Evolutionary conservation across 1,140 invertebrate genomes (phyloP).

Genomic region (Drosophila navojoa): DNA sequence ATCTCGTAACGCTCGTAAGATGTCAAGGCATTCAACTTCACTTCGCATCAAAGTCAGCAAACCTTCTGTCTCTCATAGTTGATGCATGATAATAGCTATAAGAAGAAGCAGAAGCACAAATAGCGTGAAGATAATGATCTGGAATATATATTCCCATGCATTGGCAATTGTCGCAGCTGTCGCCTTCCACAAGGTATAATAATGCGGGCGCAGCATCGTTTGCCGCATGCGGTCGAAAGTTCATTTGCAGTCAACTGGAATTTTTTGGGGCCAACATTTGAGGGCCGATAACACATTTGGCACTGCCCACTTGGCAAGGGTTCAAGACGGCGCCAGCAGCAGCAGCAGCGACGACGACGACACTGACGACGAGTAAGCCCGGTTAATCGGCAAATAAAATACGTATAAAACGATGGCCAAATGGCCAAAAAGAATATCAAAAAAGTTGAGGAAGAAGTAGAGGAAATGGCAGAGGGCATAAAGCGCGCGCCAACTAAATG

Average conservation of each 20-base stretch:
- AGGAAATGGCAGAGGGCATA: not conserved
- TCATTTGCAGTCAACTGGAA: constrained; percentile 70
- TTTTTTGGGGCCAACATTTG: constrained; percentile 16
- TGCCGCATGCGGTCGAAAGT: constrained; percentile 48
- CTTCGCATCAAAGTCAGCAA: too few relatives aligned
- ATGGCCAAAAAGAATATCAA: constrained; percentile 3
- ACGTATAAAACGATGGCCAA: constrained; percentile 13
- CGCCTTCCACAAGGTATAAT: constrained; percentile 47
- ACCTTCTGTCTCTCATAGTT: too few relatives aligned
- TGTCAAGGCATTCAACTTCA: too few relatives aligned
- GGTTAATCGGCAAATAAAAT: constrained; percentile 74
- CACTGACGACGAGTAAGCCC: constrained; percentile 35
- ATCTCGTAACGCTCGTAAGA: too few relatives aligned
- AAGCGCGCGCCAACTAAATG: constrained; percentile 49
- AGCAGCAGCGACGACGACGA: too few relatives aligned
- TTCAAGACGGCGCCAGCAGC: constrained; percentile 39
- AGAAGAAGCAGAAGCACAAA: too few relatives aligned
- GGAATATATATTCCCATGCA: too few relatives aligned
- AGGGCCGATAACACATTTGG: constrained; percentile 68
- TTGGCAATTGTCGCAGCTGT: too few relatives aligned
- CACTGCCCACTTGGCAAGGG: constrained; percentile 61
- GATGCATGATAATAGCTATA: too few relatives aligned
- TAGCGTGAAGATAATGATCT: too few relatives aligned
- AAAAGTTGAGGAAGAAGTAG: not conserved
- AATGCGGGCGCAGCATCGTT: constrained; percentile 26